Evolutionary conservation across 2,888 invertebrate genomes (phyloP).

Genomic region (Apodemia mormo): DNA sequence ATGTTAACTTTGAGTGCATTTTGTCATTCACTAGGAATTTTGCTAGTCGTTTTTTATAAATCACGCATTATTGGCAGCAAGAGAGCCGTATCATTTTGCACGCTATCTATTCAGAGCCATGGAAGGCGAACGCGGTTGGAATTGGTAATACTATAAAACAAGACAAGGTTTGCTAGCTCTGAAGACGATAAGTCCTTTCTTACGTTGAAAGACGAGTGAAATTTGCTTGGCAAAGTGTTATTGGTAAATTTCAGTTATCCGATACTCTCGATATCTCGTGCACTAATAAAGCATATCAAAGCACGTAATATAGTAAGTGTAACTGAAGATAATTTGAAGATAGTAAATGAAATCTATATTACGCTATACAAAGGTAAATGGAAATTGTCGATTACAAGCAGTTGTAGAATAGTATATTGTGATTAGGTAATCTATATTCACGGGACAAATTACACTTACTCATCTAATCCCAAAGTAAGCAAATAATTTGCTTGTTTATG

Average conservation of each 20-base stretch:
- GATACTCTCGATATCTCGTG: slow-evolving; percentile 16
- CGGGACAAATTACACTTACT: too few species aligned
- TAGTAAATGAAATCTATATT: slow-evolving; percentile 1
- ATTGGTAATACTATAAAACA: slow-evolving; percentile 37
- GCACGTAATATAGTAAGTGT: slow-evolving; percentile 17
- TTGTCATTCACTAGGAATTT: slow-evolving; percentile 8
- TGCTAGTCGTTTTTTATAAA: slow-evolving; percentile 51
- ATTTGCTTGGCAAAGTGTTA: neutral
- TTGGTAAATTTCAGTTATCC: neutral
- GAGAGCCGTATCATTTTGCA: slow-evolving; percentile 72
- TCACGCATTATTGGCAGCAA: slow-evolving; percentile 72
- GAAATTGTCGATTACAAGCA: neutral
- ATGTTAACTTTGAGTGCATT: slow-evolving; percentile 27
- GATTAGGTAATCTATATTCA: too few species aligned
- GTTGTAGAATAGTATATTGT: neutral
- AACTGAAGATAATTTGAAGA: slow-evolving; percentile 13
- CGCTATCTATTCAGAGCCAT: slow-evolving; percentile 76
- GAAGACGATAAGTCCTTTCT: neutral
- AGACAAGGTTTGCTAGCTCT: neutral
- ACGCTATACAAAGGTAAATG: too few species aligned
- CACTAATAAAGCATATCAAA: slow-evolving; percentile 18
- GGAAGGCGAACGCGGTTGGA: slow-evolving; percentile 65
- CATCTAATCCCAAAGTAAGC: too few species aligned
- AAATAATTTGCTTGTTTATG: too few species aligned
- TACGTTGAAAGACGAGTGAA: neutral